Base-by-base conservation (phyloP, 1,140 invertebrate species). In the Anoplolepis gracilipes region DNA sequence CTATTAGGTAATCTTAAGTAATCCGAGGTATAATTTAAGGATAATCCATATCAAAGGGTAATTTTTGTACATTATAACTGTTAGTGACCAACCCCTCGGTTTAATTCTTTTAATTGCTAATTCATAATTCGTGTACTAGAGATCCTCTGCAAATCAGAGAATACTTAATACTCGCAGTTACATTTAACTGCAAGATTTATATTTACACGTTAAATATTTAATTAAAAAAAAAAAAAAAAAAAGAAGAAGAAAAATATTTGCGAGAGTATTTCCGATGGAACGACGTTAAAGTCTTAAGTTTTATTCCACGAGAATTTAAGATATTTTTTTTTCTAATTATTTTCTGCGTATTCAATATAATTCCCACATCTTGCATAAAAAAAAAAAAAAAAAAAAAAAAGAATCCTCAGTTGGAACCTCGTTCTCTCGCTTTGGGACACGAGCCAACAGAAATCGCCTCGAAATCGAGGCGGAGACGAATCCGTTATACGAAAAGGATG, bases 351-450 rank as follows among this genome's bases (percentile, higher is more conserved):
- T 72, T 82, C 25, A 11, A 82, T 19, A 28, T 67, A 33, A 72
- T 61, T 82, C 72, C 19, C 33, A 70, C 65, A 81, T 59, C 19
- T 81, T 39, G 67, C n/a, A 73, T 61, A 73, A 82, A 82, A 46
- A 67, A 22, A 33, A 6, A 36, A 36, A 33, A 72, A 73, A 82
- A 82, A 46, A 67, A 22, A 33, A 6, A 36, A 36, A 33, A 72
- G 25, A 49, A 49, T 49, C 22, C n/a, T 55, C 30, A 64, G 62
- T 36, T 70, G 67, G 22, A 81, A 33, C 10, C 72, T 57, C 19
- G 65, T 81, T 79, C 19, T 57, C 36, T 81, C 65, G 53, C 59
- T 55, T 61, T 46, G 78, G 78, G 78, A 81, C 7, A 19, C 25
- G 42, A 53, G 65, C 42, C 33, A 62, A 59, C n/a, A 30, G 61